A percentile compares a stretch with the other conserved stretches of the same genome.
Evolutionary conservation across 1,140 invertebrate species (phyloP).

Genomic region (Drosophila neocordata): DNA sequence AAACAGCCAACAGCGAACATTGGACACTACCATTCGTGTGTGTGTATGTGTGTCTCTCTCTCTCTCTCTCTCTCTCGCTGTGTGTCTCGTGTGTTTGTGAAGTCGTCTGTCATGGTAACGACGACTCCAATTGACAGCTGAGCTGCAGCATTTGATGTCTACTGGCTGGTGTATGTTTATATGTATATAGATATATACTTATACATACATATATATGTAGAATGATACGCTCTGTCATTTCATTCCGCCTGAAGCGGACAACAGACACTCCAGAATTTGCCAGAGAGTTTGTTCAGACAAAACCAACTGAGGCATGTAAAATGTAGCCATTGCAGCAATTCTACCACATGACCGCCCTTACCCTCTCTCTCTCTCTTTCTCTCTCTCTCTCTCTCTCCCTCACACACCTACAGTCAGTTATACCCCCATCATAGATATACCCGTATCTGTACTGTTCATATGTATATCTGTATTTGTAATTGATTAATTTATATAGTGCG

Average conservation of each 20-base stretch:
- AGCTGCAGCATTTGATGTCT: constrained; percentile 65
- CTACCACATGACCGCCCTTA: background rate
- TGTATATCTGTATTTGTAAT: constrained; percentile 51
- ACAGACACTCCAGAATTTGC: constrained; percentile 36
- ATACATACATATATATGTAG: background rate
- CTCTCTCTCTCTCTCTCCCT: background rate
- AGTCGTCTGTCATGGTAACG: constrained; percentile 72
- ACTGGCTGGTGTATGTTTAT: constrained; percentile 1
- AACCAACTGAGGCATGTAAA: constrained; percentile 36
- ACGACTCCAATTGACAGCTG: constrained; percentile 71
- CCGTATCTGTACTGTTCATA: background rate
- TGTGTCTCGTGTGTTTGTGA: constrained; percentile 43
- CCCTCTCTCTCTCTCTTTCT: background rate
- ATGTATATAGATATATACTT: background rate
- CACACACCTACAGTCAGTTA: background rate
- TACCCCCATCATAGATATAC: background rate
- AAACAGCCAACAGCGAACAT: constrained; percentile 62
- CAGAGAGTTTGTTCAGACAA: constrained; percentile 47
- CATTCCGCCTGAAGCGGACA: constrained; percentile 9
- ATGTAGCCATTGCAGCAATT: constrained; percentile 41
- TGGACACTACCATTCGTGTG: constrained; percentile 5
- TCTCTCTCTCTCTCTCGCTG: constrained; percentile 23
- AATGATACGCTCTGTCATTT: constrained; percentile 9
- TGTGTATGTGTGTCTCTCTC: constrained; percentile 16
- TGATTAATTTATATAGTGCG: constrained; percentile 73